Evolutionary conservation across 2,113 vertebrate species (phyloP).

Genomic region (Phaethornis superciliosus): DNA sequence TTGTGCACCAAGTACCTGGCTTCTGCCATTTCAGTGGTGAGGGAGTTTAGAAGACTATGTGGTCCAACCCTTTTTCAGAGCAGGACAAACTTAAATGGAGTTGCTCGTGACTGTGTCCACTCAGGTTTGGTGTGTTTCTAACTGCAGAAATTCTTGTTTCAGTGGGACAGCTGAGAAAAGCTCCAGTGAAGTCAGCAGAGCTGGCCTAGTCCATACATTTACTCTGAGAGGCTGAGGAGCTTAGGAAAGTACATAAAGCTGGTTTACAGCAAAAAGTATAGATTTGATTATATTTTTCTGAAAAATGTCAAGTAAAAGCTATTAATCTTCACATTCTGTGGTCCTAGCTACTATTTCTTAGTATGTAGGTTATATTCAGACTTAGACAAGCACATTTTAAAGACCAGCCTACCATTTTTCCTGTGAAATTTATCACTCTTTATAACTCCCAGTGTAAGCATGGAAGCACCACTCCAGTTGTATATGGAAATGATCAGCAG

Average conservation of each 20-base stretch:
- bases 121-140: not conserved
- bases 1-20: not conserved
- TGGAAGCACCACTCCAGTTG: not conserved
- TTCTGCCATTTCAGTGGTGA: not conserved
- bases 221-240: not conserved
- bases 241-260: not conserved
- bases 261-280: not conserved
- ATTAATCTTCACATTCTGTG: not conserved
- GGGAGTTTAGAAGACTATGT: not conserved
- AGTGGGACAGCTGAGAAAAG: not conserved
- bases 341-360: not conserved
- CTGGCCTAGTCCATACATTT: not conserved
- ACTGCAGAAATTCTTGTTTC: not conserved
- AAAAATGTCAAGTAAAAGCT: not conserved
- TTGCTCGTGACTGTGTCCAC: accelerated
- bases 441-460: not conserved
- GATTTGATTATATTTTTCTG: not conserved
- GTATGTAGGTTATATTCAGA: not conserved
- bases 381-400: not conserved
- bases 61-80: not conserved
- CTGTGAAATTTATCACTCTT: not conserved
- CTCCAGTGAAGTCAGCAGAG: not conserved
- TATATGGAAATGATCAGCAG: not conserved
- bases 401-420: not conserved
- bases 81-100: not conserved